Percentiles rank a stretch among this genome's conserved stretches.
Evolutionary conservation across 2,888 invertebrate species (phyloP).

Genomic region (Altica lythri): DNA sequence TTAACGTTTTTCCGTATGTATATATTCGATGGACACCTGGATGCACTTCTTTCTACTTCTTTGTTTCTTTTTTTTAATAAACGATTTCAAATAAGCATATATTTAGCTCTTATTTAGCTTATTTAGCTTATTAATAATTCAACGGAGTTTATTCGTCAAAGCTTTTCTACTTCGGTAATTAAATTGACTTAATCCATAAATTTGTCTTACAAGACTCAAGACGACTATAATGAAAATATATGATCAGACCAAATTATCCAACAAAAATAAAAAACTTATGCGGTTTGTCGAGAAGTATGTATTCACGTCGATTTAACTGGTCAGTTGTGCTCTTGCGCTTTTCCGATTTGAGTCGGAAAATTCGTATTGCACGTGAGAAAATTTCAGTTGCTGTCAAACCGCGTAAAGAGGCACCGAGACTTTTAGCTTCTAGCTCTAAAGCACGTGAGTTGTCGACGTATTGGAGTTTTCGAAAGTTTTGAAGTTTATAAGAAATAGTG

Average conservation of each 20-base stretch:
- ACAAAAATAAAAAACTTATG: conserved; percentile 14
- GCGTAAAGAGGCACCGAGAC: conserved; percentile 2
- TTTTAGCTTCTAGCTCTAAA: not conserved
- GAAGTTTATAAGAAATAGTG: too few species aligned
- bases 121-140: too few species aligned
- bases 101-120: too few species aligned
- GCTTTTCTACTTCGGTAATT: not conserved
- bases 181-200: conserved; percentile 10
- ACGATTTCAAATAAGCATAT: too few species aligned
- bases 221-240: conserved; percentile 14
- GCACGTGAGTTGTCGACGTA: conserved; percentile 16
- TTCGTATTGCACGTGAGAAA: conserved; percentile 15
- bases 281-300: conserved; percentile 11
- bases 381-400: conserved; percentile 12
- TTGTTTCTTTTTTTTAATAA: too few species aligned
- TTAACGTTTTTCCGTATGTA: too few species aligned
- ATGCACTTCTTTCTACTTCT: too few species aligned
- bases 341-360: conserved; percentile 7
- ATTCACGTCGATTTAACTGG: conserved; percentile 16
- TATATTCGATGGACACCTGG: too few species aligned
- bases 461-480: conserved; percentile 4
- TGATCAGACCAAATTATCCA: conserved; percentile 4
- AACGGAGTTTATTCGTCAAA: not conserved
- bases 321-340: conserved; percentile 16
- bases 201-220: not conserved